A percentile compares a stretch with the other conserved stretches of the same genome.
phyloP scores from a whole-genome alignment of 1,140 invertebrate genomes.

The Tenebrio molitor region DNA sequence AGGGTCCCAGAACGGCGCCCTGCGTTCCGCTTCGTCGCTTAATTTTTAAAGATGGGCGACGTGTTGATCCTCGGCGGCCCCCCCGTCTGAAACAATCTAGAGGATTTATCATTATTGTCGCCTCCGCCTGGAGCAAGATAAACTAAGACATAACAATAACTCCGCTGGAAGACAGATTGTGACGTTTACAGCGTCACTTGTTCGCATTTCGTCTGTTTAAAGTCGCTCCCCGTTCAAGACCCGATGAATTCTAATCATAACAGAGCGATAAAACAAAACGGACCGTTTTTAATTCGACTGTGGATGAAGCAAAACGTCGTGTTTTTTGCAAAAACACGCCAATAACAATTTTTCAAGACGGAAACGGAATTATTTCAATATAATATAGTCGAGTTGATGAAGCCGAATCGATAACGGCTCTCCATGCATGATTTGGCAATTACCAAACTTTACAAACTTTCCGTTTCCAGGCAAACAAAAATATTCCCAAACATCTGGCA shows the following conservation, averaged over 20 bases:
- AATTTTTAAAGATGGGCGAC: too few species aligned
- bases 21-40: too few species aligned
- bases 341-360: slow-evolving; percentile 24
- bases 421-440: slow-evolving; percentile 33
- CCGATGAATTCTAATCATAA: slow-evolving; percentile 22
- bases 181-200: too few species aligned
- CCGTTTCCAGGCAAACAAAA: slow-evolving; percentile 21
- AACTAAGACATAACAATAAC: too few species aligned
- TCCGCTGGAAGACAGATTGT: too few species aligned
- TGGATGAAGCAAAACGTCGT: background rate
- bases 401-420: slow-evolving; percentile 11
- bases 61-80: too few species aligned
- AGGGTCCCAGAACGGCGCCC: too few species aligned
- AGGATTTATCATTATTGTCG: too few species aligned
- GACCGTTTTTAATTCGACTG: slow-evolving; percentile 18
- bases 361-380: slow-evolving; percentile 21
- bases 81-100: too few species aligned
- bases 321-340: slow-evolving; percentile 24
- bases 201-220: slow-evolving; percentile 6
- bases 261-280: slow-evolving; percentile 30
- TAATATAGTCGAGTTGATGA: slow-evolving; percentile 14
- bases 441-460: slow-evolving; percentile 26
- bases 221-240: slow-evolving; percentile 11
- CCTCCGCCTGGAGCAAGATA: too few species aligned
- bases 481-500: slow-evolving; percentile 27